Base-by-base conservation (phyloP, 2,797 vertebrate genomes). In the Smutsia gigantea region DNA sequence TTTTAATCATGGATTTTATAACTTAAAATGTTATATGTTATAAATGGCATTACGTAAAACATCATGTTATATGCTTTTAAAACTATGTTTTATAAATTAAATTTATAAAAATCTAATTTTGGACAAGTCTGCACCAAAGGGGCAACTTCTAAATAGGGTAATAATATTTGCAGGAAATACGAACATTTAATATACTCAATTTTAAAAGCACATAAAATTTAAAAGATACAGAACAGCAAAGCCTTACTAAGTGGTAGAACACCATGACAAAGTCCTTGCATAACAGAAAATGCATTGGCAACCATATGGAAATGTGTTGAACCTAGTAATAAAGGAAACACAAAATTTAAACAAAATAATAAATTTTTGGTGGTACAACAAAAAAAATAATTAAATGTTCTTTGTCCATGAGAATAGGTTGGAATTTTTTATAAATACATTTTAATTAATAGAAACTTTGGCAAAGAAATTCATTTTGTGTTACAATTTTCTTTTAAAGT, bases 271-370 rank as follows among this genome's bases (percentile, higher is more conserved):
- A 42, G 31, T 87, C 11, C 55, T 94, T 14, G 37, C 1, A 11
- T 85, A 49, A 83, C n/a, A 94, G 63, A 82, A 96, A 90, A 66
- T 72, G 7, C 75, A 92, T 87, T 94, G 66, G 34, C 42, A 81
- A 81, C 57, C 15, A 39, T n/a, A 61, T 14, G 5, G 19, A 89
- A 88, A 90, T 64, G 81, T 57, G 4, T 77, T 77, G 55, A 72
- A 10, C 2, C 2, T 83, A 77, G 6, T 71, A 75, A 68, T 21
- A 51, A 91, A 57, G 39, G 17, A 89, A 89, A 42, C 1, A 78
- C 19, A 82, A 27, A 68, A 68, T 66, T 77, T 88, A 25, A 87
- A 93, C 25, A 68, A 68, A 92, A 46, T n/a, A 72, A 37, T 64
- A 81, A 12, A 42, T 13, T 72, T 86, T 75, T 64, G 31, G 7